Base-by-base conservation (phyloP, 2,888 invertebrate genomes). In the Caenorhabditis japonica region DNA sequence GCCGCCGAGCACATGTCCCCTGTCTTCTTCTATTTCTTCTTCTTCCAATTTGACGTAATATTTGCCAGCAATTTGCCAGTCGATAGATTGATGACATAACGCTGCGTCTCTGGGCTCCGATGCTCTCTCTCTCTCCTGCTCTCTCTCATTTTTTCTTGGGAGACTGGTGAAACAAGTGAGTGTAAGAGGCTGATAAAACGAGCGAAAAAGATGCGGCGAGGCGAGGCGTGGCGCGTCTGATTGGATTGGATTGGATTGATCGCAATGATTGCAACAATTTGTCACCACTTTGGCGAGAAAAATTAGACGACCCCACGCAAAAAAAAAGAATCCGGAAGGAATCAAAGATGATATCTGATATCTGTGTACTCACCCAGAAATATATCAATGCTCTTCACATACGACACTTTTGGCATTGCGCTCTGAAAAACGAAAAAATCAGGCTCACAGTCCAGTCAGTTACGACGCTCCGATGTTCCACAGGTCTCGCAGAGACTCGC, bases 311-410 rank as follows among this genome's bases (percentile, higher is more conserved):
- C 53, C 58, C 51, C 59, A 52, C 68, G 59, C 58, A 59, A 41
- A 58, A 39, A 44, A 10, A 36, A 55, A 55, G n/a, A n/a, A n/a
- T n/a, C n/a, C n/a, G n/a, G 53, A 39, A 44, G 46, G 53, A 55
- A 39, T 46, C 38, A 25, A 33, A 36, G 25, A 55, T 13, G 44
- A 30, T 36, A 68, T 51, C 56, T 36, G 44, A 68, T 33, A 51
- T 52, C 36, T 17, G 38, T 15, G 5, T 3, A 74, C 77, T 66
- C 56, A 82, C 81, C 81, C 15, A 82, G 75, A 52, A 81, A 96
- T 87, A 96, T 95, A 90, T 96, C 96, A 90, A 96, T 96, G 43
- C 80, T 79, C 90, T 95, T 95, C 90, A 95, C 94, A 91, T 95
- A 95, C 81, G 95, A 95, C 88, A 95, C 95, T 91, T 97, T 95